These are phyloP conservation scores for Neoaliturus tenellus DNA, from an alignment of 2,888 invertebrate genomes.

Conservation along the genomic window DNA sequence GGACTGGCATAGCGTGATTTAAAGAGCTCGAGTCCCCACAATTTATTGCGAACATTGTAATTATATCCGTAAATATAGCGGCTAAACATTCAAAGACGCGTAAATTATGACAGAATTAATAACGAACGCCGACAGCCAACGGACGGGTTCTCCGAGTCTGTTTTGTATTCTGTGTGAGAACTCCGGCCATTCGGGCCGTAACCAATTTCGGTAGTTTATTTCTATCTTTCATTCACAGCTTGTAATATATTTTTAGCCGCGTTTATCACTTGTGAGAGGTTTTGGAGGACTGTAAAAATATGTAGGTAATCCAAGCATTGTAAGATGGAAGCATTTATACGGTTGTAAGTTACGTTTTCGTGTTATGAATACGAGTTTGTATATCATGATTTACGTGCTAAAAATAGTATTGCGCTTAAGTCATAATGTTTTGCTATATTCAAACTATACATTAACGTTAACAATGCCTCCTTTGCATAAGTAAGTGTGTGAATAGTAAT, in stretches of 20 bases:
- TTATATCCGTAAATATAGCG: conserved; percentile 45
- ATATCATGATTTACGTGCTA: too few species aligned
- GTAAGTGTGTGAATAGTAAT: too few species aligned
- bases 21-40: background rate
- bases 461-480: too few species aligned
- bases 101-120: conserved; percentile 48
- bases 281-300: background rate
- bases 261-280: background rate
- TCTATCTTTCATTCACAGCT: conserved; percentile 26
- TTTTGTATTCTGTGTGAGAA: background rate
- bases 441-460: too few species aligned
- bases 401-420: too few species aligned
- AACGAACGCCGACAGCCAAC: conserved; percentile 1
- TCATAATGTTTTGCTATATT: too few species aligned
- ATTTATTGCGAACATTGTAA: conserved; percentile 41
- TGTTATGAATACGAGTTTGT: background rate
- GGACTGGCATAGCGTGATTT: background rate
- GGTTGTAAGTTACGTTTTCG: background rate
- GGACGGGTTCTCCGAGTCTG: background rate
- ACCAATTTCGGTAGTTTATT: conserved; percentile 32
- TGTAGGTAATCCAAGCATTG: background rate
- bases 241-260: conserved; percentile 30
- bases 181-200: background rate
- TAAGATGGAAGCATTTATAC: background rate
- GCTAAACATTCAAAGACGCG: conserved; percentile 36